Base-by-base conservation (phyloP, 2,797 vertebrate genomes). In the Sardinella longiceps region DNA sequence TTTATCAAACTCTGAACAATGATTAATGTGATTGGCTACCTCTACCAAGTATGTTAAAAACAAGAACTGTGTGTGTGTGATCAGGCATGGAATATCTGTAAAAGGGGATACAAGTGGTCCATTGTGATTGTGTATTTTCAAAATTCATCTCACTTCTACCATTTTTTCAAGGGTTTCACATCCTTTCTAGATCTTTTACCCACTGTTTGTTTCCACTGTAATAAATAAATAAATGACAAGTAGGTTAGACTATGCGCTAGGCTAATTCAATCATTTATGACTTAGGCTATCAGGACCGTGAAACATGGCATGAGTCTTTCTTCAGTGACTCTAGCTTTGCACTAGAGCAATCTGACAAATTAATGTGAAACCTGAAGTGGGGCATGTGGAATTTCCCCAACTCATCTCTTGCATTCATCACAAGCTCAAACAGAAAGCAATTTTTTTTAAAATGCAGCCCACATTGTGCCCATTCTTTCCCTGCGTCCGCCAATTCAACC, bases 371-470 rank as follows among this genome's bases (percentile, higher is more conserved):
- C 70, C 33, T 20, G 1, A 18, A 77, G 33, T 15, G 37, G 23
- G 37, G 33, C 70, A 77, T 77, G 15, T 43, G 70, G 37, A 77
- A 77, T 77, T 77, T 70, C 63, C 63, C 28, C 63, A 70, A 28
- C 33, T 5, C 12, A 30, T 28, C 28, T 77, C 70, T 43, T 39
- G 18, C 66, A 7, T 77, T n/a, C 37, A 77, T 77, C 5, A 39
- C 70, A 23, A 23, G 70, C 18, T 77, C 18, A 20, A 33, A 74
- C 5, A 37, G 37, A 77, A 77, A 77, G 70, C 6, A 77, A 77
- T n/a, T n/a, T n/a, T n/a, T n/a, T n/a, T 77, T 20, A 77, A 77
- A 77, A 37, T 39, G 37, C 33, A 20, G 33, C 37, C 37, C 33
- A 18, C 1, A 77, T 60, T 7, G 4, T 43, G 70, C 37, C 2